These are phyloP conservation scores for Cyrtonyx montezumae DNA, from an alignment of 2,113 vertebrate species.

Conservation along the genomic window DNA sequence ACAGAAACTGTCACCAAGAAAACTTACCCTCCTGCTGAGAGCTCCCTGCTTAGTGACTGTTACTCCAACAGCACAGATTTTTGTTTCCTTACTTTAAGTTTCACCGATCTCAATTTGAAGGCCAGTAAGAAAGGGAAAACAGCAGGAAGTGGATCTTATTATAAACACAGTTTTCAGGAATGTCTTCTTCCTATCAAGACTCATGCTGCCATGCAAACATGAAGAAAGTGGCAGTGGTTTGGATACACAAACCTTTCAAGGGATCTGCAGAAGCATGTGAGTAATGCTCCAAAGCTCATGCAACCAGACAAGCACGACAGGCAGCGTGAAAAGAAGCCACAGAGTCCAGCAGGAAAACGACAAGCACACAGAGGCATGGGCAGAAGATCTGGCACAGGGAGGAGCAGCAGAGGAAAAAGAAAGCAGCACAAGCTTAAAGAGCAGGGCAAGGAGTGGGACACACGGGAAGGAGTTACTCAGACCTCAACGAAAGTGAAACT, in stretches of 20 bases:
- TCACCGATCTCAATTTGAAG: conserved; percentile 27
- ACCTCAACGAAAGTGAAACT: background rate
- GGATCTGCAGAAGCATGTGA: background rate
- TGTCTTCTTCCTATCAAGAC: background rate
- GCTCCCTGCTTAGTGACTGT: background rate
- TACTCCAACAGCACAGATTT: background rate
- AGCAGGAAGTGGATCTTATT: conserved; percentile 10
- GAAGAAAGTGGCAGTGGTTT: background rate
- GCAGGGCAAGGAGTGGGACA: background rate
- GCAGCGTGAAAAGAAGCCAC: background rate
- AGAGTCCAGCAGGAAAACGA: background rate
- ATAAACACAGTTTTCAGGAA: background rate
- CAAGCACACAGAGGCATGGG: background rate
- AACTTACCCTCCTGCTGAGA: background rate
- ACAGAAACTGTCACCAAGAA: conserved; percentile 61
- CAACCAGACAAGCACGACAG: background rate
- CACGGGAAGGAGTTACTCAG: background rate
- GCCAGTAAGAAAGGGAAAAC: conserved; percentile 14
- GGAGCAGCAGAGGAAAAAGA: background rate
- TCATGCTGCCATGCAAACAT: fast-evolving
- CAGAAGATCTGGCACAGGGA: background rate
- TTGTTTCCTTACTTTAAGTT: background rate
- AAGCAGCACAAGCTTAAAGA: background rate
- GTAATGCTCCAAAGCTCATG: background rate
- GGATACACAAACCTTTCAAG: background rate